Percentiles rank a stretch among this genome's conserved stretches.
Evolutionary conservation across 1,140 invertebrate species (phyloP).

Genomic region (Eueides isabella): DNA sequence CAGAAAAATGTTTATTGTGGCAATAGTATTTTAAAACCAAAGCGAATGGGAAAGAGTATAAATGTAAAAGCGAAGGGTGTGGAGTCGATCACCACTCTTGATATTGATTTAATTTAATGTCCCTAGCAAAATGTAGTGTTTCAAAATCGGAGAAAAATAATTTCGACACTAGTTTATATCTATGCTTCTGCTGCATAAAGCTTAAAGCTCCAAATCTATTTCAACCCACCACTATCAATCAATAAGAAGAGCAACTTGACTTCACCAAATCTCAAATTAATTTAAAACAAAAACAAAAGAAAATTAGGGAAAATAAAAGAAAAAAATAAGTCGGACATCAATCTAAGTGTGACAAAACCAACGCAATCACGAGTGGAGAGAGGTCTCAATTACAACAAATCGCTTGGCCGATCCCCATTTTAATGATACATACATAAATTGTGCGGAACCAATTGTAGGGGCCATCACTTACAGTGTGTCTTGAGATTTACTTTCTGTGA

Average conservation of each 20-base stretch:
- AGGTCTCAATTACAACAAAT: slow-evolving; percentile 13
- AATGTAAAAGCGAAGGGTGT: too few species aligned
- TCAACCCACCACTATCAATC: too few species aligned
- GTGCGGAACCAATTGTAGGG: slow-evolving; percentile 7
- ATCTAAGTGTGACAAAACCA: background rate
- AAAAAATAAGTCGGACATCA: background rate
- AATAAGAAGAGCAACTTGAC: too few species aligned
- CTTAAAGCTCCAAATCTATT: too few species aligned
- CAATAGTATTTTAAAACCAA: too few species aligned
- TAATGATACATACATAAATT: slow-evolving; percentile 16
- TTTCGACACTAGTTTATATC: too few species aligned
- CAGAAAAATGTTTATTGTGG: background rate
- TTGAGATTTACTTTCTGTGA: slow-evolving; percentile 3
- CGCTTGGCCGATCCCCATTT: slow-evolving; percentile 9
- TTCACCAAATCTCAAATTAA: too few species aligned
- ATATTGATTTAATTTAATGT: too few species aligned
- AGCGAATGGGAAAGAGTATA: too few species aligned
- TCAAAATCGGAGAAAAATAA: too few species aligned
- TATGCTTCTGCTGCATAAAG: background rate
- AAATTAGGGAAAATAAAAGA: background rate
- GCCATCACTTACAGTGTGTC: slow-evolving; percentile 11
- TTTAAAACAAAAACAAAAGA: background rate
- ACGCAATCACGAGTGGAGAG: slow-evolving; percentile 9
- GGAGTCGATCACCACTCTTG: too few species aligned
- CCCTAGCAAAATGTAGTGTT: too few species aligned